A percentile compares a stretch with the other conserved stretches of the same genome.
Evolutionary conservation across 1,140 invertebrate genomes (phyloP).

Genomic region (Ephestia elutella): DNA sequence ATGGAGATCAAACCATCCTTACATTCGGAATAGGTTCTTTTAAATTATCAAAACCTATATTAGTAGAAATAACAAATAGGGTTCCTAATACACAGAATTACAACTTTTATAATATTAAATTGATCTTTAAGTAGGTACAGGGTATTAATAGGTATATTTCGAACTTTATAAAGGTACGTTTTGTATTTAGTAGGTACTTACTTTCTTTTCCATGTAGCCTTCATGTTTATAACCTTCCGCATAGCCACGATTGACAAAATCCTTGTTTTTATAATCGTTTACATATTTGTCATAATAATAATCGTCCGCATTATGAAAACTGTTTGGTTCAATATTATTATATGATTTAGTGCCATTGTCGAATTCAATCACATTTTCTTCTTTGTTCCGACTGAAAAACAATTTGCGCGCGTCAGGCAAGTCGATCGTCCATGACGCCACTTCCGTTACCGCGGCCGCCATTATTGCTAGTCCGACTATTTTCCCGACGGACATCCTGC

Average conservation of each 20-base stretch:
- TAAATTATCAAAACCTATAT: no score
- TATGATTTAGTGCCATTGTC: background rate
- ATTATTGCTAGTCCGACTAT: background rate
- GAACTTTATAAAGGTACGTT: no score
- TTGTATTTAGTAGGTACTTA: background rate
- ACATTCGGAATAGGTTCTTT: no score
- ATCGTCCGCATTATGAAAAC: background rate
- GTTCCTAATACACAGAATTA: no score
- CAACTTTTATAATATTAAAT: no score
- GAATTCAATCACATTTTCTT: background rate
- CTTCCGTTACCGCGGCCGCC: background rate
- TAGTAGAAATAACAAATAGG: no score
- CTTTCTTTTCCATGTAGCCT: constrained; percentile 9
- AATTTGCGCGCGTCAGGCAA: background rate
- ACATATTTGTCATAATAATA: constrained; percentile 3
- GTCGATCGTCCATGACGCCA: constrained; percentile 5
- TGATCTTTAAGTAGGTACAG: no score
- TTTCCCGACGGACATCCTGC: background rate
- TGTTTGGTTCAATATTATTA: constrained; percentile 2
- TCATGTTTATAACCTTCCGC: background rate
- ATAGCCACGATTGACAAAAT: background rate
- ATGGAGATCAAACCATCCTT: no score
- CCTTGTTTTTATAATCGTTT: background rate
- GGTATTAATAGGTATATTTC: no score
- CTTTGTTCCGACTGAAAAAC: background rate